Evolutionary conservation across 2,888 invertebrate genomes (phyloP), one percentile per base, ranked within the genome.

Genomic region (Scaptomyza polygonia): DNA sequence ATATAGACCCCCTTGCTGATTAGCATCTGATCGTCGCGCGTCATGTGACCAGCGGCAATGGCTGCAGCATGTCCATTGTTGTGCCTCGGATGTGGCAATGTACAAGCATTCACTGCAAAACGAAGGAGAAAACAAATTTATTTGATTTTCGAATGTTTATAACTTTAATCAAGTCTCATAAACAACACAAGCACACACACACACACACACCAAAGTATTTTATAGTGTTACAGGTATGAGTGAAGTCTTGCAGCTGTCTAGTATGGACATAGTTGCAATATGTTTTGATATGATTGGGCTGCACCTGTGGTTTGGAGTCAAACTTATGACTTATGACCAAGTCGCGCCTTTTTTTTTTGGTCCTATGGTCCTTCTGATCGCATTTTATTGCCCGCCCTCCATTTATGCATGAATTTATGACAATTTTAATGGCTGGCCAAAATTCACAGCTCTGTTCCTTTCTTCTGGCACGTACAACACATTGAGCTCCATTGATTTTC

Each of bases 1-100:
- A 92, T 92, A 76, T 92, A 92, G 64, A 91, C 89, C 70, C 89
- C 89, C 86, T 92, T 92, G 70, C 80, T 91, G 67, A 91, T 90
- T 64, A 92, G 88, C 91, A 92, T 91, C 90, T 92, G 92, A 89
- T 92, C 92, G 81, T 92, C 92, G 66, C 91, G 90, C 63, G 91
- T 88, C 84, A 83, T 82, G 18, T 85, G 81, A 16, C 67, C 77
- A 43, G 74, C 77, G 25, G 71, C 56, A 8, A 64, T 52, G 67
- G 87, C 84, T 9, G 55, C 62, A 11, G 51, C 73, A 70, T 89
- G 89, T 55, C 82, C 73, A 58, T 89, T 91, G 67, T 90, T 89
- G 67, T 92, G 92, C 55, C 92, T 82, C 53, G 92, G 92, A 88
- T 92, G 92, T 32, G 92, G 92, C 83, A 92, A 74, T 9, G 92